These are phyloP conservation scores for Amblyjoppa fuscipennis DNA, from an alignment of 2,888 invertebrate genomes.

Conservation along the genomic window DNA sequence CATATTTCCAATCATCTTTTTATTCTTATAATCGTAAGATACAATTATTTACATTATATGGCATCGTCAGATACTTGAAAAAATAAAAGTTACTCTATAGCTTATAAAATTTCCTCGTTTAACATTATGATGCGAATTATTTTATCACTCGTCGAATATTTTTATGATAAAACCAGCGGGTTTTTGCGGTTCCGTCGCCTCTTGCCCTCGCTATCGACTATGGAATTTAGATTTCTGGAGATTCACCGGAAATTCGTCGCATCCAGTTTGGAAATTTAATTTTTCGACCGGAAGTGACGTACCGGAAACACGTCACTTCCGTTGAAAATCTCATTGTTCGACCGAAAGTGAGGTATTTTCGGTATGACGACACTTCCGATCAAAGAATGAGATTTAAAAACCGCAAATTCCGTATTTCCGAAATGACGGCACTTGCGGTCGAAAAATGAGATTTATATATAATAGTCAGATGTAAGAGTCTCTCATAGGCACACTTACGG, in stretches of 20 bases:
- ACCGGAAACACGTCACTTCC: not conserved
- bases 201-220: not conserved
- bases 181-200: not conserved
- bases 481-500: no score
- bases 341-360: not conserved
- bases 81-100: constrained; percentile 67
- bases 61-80: constrained; percentile 63
- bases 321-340: no score
- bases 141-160: constrained; percentile 17
- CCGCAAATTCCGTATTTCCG: no score
- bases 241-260: not conserved
- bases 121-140: constrained; percentile 6
- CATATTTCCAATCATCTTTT: constrained; percentile 33
- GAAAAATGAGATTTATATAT: constrained; percentile 13
- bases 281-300: not conserved
- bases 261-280: not conserved
- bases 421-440: not conserved
- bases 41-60: constrained; percentile 70
- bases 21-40: constrained; percentile 54
- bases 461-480: not conserved
- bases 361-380: no score
- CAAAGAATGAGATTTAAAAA: no score
- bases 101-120: constrained; percentile 57
- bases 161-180: not conserved
- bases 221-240: not conserved